Conservation (phyloP, 2,797 vertebrate species). For the Danio jaintianensis region DNA sequence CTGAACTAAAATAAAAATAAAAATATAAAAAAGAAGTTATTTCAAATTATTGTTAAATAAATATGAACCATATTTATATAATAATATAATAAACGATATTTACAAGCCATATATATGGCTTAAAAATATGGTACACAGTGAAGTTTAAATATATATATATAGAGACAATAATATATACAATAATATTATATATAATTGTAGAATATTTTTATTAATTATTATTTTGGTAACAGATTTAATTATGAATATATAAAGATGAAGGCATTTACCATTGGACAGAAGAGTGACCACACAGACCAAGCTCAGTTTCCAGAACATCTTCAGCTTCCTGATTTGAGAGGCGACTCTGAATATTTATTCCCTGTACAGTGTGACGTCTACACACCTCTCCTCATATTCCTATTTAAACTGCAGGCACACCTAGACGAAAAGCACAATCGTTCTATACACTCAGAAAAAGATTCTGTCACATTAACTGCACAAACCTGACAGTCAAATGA, state of each 20-base stretch:
- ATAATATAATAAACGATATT: no score
- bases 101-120: no score
- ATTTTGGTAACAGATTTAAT: not conserved
- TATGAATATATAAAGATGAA: not conserved
- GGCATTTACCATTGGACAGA: conserved; percentile 32
- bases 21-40: no score
- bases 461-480: not conserved
- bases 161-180: not conserved
- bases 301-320: conserved; percentile 36
- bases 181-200: no score
- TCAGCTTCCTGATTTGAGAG: not conserved
- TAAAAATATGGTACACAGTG: no score
- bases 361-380: not conserved
- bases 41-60: no score
- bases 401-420: not conserved
- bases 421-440: not conserved
- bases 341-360: not conserved
- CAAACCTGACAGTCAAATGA: not conserved
- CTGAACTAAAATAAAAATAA: no score
- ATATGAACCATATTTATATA: no score
- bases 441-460: not conserved
- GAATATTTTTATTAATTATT: not conserved
- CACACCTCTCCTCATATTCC: not conserved
- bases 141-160: no score
- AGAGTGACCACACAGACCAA: conserved; percentile 23